A percentile compares a stretch with the other conserved stretches of the same genome.
phyloP scores from a whole-genome alignment of 2,113 vertebrate species.

The Apodemus speciosus region DNA sequence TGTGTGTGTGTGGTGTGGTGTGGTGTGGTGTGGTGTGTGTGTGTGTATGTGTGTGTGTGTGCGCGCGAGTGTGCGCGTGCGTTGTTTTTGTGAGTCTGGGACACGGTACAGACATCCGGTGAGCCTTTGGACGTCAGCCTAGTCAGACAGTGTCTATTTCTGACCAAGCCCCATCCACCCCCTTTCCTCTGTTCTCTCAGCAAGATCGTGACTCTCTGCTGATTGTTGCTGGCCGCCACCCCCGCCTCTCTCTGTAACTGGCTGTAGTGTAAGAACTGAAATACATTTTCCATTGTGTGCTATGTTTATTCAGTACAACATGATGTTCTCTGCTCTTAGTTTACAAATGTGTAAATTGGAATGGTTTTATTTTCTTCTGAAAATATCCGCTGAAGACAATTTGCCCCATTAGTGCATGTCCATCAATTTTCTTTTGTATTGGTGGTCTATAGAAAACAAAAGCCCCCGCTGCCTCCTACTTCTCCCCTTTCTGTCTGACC shows the following conservation, averaged over 20 bases:
- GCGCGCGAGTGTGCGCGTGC: not conserved
- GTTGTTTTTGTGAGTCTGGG: not conserved
- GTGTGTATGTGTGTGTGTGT: not conserved
- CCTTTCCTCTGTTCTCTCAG: not conserved
- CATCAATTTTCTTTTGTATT: constrained; percentile 16
- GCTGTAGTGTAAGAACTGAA: constrained; percentile 47
- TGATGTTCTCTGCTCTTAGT: constrained; percentile 64
- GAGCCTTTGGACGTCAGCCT: not conserved
- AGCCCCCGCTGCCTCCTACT: not conserved
- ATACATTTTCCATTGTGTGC: constrained; percentile 57
- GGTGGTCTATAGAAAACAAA: constrained; percentile 37
- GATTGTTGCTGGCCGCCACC: not conserved
- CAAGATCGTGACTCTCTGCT: constrained; percentile 12
- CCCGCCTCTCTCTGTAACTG: constrained; percentile 32
- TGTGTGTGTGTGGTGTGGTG: not conserved
- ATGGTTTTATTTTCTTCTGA: constrained; percentile 54
- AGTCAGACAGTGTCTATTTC: not conserved
- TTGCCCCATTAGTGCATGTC: not conserved
- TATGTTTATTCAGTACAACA: constrained; percentile 54
- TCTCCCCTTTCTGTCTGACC: not conserved
- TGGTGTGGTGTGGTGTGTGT: not conserved
- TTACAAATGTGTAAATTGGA: constrained; percentile 58
- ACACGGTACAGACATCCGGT: not conserved
- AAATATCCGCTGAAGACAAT: constrained; percentile 28
- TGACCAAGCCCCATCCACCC: not conserved